Evolutionary conservation across 2,113 vertebrate genomes (phyloP).

Genomic region (Pleuronectes platessa): DNA sequence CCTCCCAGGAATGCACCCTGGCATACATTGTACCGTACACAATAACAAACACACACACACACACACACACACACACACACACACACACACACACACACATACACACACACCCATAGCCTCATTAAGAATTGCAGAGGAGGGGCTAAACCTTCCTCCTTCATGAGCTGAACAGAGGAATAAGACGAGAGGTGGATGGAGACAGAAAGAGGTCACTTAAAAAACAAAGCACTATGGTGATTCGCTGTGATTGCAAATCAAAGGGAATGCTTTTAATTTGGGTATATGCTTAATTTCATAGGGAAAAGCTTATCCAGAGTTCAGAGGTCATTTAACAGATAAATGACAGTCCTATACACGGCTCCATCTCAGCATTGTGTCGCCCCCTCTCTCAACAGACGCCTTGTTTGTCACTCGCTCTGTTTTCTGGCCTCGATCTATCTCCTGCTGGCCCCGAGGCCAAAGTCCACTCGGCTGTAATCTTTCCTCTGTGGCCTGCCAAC

Average conservation of each 20-base stretch:
- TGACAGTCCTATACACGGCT: not conserved
- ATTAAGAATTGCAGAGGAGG: conserved; percentile 23
- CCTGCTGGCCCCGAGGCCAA: conserved; percentile 48
- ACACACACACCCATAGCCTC: conserved; percentile 4
- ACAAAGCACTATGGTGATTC: conserved; percentile 9
- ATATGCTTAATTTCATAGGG: not conserved
- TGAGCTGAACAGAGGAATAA: conserved; percentile 15
- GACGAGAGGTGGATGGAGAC: conserved; percentile 19
- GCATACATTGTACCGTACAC: not conserved
- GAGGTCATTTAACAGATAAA: not conserved
- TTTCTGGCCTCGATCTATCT: conserved; percentile 49
- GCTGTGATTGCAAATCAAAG: conserved; percentile 16
- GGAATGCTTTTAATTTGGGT: not conserved
- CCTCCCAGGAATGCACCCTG: conserved; percentile 26
- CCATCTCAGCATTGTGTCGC: not conserved
- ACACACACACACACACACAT: not conserved
- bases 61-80: not conserved
- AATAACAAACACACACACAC: not conserved
- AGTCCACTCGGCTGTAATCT: conserved; percentile 64
- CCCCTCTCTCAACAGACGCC: conserved; percentile 15
- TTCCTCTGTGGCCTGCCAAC: conserved; percentile 59
- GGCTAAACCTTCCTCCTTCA: conserved; percentile 22
- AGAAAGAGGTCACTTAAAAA: conserved; percentile 27
- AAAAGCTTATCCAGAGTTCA: not conserved
- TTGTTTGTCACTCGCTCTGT: conserved; percentile 51